These are phyloP conservation scores for Allobates femoralis DNA, from an alignment of 2,797 vertebrate genomes.

Conservation along the genomic window DNA sequence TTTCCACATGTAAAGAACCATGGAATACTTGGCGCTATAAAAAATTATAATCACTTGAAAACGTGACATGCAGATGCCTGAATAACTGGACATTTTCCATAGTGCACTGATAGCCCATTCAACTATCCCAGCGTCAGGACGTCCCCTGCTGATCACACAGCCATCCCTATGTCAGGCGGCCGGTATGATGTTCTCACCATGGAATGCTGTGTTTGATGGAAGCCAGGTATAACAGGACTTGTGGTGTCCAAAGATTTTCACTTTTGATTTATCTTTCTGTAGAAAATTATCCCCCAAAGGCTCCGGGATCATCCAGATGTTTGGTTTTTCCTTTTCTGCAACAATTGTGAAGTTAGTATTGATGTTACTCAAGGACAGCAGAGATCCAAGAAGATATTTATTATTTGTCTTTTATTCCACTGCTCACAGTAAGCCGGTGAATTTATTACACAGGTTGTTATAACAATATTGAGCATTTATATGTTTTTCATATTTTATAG, in stretches of 20 bases:
- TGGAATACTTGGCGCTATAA: not conserved
- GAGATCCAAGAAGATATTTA: not conserved
- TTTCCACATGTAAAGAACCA: too few species aligned
- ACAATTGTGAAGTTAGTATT: not conserved
- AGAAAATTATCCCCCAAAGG: not conserved
- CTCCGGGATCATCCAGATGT: not conserved
- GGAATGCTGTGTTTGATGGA: slow-evolving; percentile 20
- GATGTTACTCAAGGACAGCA: not conserved
- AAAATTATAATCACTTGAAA: not conserved
- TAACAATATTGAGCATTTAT: too few species aligned
- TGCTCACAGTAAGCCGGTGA: not conserved
- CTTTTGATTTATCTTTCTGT: slow-evolving; percentile 22
- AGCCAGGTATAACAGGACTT: not conserved
- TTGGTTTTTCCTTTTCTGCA: not conserved
- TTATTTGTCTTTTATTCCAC: not conserved
- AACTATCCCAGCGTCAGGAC: not conserved
- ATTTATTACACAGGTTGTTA: not conserved
- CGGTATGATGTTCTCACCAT: not conserved
- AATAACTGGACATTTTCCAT: not conserved
- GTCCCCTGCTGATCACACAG: not conserved
- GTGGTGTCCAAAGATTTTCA: slow-evolving; percentile 14
- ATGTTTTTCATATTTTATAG: not conserved
- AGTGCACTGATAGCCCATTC: not conserved
- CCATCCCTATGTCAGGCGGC: not conserved
- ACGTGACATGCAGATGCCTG: not conserved